Evolutionary conservation across 2,888 invertebrate species (phyloP), one percentile per base, ranked within the genome.

Genomic region (Furcula furcula): DNA sequence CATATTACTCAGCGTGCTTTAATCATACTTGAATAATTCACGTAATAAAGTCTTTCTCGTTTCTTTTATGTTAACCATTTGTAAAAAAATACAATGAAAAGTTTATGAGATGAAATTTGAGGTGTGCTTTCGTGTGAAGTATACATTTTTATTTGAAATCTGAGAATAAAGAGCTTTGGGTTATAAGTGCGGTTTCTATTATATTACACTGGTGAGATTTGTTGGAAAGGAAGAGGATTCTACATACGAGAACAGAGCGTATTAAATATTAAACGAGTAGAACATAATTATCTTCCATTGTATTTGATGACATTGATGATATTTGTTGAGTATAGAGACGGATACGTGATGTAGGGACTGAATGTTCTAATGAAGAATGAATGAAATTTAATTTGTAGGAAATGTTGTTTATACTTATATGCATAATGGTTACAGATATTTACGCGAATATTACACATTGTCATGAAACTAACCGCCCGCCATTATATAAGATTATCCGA

Each of bases 121-220:
- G 19, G 31, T 36, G 23, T 16, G 37, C 22, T 29, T 11, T 32
- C 29, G 22, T 43, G 13, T 28, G 25, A 21, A 6, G 12, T 27
- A n/a, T n/a, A 7, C 27, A 10, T 27, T 31, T 23, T 35, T 35
- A 30, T 42, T 30, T 28, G 11, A 37, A 30, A 36, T 10, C 18
- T 22, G 19, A 29, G 23, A 29, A 49, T 37, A 29, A 41, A 39
- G 12, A 33, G 19, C 19, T 15, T 29, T 34, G 5, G 25, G 27
- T 23, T 36, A 21, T 25, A 47, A 46, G 29, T 37, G 30, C 23
- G 40, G 31, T 31, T 29, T 31, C 23, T 18, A 34, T 38, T 38
- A 26, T 19, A 34, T 38, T 38, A 26, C 16, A 6, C 12, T 25
- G 27, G 16, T 6, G 27, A 42, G 15, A 35, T 35, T 20, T 28